Percentiles rank a stretch among this genome's conserved stretches.
Evolutionary conservation across 1,140 invertebrate genomes (phyloP).

Genomic region (Drosophila equinoxialis): DNA sequence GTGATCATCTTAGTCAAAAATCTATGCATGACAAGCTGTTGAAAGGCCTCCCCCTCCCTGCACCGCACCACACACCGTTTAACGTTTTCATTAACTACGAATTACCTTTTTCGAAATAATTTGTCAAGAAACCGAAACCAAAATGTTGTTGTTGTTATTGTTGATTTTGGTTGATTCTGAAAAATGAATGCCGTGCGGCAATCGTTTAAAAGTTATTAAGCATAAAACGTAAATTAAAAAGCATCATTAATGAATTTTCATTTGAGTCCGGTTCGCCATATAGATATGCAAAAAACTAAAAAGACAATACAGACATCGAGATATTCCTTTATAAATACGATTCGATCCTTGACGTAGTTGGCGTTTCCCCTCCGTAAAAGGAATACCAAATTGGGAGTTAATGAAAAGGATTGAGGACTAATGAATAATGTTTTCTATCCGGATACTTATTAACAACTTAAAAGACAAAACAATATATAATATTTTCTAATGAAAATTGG

Average conservation of each 20-base stretch:
- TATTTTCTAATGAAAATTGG: background rate
- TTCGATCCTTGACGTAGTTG: too few relatives aligned
- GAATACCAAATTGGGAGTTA: too few relatives aligned
- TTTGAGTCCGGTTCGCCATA: slow-evolving; percentile 57
- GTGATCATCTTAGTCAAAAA: slow-evolving; percentile 1
- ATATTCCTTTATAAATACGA: background rate
- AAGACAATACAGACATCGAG: background rate
- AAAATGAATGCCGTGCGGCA: slow-evolving; percentile 71
- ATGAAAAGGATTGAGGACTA: background rate
- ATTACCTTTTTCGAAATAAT: slow-evolving; percentile 37
- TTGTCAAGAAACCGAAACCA: slow-evolving; percentile 37
- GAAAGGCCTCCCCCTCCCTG: slow-evolving; percentile 44
- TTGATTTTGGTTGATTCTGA: slow-evolving; percentile 16
- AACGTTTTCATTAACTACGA: slow-evolving; percentile 70
- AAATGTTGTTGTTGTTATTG: background rate
- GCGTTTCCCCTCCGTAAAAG: too few relatives aligned
- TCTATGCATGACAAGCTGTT: slow-evolving; percentile 58
- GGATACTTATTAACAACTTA: too few relatives aligned
- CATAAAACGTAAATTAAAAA: slow-evolving; percentile 70
- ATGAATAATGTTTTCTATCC: too few relatives aligned
- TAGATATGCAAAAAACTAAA: background rate
- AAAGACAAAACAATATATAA: too few relatives aligned
- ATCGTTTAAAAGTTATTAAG: slow-evolving; percentile 72
- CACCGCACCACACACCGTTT: background rate
- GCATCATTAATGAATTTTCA: slow-evolving; percentile 65